These are phyloP conservation scores for Melinaea menophilus DNA, from an alignment of 2,888 invertebrate species.

Conservation along the genomic window DNA sequence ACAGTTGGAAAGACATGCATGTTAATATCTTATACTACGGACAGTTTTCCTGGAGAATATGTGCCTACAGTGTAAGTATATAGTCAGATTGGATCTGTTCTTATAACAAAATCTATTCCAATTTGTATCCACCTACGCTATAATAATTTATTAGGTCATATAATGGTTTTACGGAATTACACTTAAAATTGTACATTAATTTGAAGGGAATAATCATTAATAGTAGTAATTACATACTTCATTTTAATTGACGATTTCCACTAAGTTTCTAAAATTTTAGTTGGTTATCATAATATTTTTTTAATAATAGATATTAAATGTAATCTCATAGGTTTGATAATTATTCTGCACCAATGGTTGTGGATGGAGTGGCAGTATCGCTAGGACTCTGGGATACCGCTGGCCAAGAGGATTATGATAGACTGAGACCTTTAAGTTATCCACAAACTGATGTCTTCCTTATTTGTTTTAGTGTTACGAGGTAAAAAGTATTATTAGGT, in stretches of 20 bases:
- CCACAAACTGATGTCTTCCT: constrained; percentile 99
- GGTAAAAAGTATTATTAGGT: constrained; percentile 45
- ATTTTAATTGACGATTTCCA: too few species aligned
- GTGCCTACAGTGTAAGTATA: constrained; percentile 93
- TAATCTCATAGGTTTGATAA: constrained; percentile 88
- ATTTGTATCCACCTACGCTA: too few species aligned
- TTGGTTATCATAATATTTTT: not conserved
- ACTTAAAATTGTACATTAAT: not conserved
- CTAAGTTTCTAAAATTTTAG: not conserved
- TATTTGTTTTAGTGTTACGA: constrained; percentile 98
- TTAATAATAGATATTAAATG: not conserved
- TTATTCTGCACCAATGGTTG: constrained; percentile 99
- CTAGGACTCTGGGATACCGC: constrained; percentile 99
- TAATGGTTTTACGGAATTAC: not conserved
- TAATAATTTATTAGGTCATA: too few species aligned
- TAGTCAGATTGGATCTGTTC: constrained; percentile 28
- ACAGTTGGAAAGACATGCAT: constrained; percentile 97
- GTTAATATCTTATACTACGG: constrained; percentile 95
- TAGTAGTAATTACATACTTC: too few species aligned
- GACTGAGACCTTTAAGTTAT: constrained; percentile 96
- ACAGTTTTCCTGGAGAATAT: constrained; percentile 96
- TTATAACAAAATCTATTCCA: too few species aligned
- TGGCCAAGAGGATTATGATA: constrained; percentile 98
- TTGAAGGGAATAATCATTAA: too few species aligned
- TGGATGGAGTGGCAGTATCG: constrained; percentile 97